phyloP scores from a whole-genome alignment of 37 sponge, comb jelly and placozoan species.

The Amphimedon queenslandica region DNA sequence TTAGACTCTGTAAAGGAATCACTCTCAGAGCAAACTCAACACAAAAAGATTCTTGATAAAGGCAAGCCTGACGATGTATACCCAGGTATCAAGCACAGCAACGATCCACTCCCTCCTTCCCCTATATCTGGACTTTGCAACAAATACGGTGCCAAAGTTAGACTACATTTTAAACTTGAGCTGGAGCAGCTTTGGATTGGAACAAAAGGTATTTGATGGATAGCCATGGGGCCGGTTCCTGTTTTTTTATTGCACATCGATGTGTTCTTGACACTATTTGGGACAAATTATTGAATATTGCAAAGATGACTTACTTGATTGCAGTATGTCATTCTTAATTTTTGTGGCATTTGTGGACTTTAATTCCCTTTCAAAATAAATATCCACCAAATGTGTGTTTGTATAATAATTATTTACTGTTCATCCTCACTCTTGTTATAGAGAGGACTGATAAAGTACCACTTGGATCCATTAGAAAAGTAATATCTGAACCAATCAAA shows the following conservation, averaged over 20 bases:
- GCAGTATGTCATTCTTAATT: no score
- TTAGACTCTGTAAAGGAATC: slow-evolving; percentile 44
- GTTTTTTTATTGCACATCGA: no score
- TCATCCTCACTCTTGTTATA: no score
- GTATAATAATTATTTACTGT: no score
- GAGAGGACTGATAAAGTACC: slow-evolving; percentile 86
- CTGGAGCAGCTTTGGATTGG: slow-evolving; percentile 87
- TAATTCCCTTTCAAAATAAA: no score
- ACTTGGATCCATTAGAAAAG: slow-evolving; percentile 56
- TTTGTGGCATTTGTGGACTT: no score
- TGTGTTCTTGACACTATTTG: no score
- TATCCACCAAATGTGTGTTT: no score
- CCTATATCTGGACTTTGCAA: slow-evolving; percentile 87
- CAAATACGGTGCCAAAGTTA: slow-evolving; percentile 81
- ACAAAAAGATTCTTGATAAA: slow-evolving; percentile 81
- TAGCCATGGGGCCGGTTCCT: no score
- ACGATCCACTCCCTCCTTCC: slow-evolving; percentile 55
- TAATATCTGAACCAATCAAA: slow-evolving; percentile 82
- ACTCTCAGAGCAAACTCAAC: slow-evolving; percentile 70
- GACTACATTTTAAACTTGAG: slow-evolving; percentile 82
- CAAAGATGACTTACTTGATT: no score
- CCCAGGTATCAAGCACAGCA: slow-evolving; percentile 47
- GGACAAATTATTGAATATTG: no score
- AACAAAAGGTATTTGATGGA: slow-evolving; percentile 92
- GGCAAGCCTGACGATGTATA: slow-evolving; percentile 87